phyloP scores from a whole-genome alignment of 1,140 invertebrate genomes.

The Aplysia californica region DNA sequence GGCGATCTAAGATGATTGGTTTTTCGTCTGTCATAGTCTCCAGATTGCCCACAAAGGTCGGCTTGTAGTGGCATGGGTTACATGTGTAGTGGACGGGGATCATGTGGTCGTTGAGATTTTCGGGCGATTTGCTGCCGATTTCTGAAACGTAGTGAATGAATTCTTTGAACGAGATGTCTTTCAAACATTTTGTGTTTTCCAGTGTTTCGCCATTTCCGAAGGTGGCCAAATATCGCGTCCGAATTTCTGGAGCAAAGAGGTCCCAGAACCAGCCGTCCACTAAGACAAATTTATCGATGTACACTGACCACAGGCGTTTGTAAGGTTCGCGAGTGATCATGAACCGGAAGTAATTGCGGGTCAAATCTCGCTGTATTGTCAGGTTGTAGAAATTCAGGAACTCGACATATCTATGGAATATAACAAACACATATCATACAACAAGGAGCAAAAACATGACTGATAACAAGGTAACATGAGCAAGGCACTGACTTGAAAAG shows the following conservation, averaged over 20 bases:
- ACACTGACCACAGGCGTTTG: slow-evolving; percentile 30
- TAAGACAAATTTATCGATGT: slow-evolving; percentile 32
- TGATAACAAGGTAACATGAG: no score
- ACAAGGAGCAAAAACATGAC: no score
- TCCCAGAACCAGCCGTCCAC: slow-evolving; percentile 30
- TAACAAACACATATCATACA: no score
- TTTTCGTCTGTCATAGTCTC: slow-evolving; percentile 26
- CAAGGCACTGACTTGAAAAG: no score
- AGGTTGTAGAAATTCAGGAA: no score
- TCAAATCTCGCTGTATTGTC: no score
- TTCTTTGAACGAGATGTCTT: slow-evolving; percentile 35
- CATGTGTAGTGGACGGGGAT: slow-evolving; percentile 11
- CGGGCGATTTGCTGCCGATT: not conserved
- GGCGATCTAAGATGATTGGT: not conserved
- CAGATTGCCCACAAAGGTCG: slow-evolving; percentile 27
- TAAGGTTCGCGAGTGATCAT: slow-evolving; percentile 32
- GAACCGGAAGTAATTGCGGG: slow-evolving; percentile 26
- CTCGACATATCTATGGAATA: no score
- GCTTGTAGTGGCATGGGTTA: slow-evolving; percentile 25
- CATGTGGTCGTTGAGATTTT: slow-evolving; percentile 21
- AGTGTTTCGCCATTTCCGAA: not conserved
- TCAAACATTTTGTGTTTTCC: not conserved
- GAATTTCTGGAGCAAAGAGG: not conserved
- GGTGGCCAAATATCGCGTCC: no score
- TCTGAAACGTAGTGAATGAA: slow-evolving; percentile 27